Evolutionary conservation across 1,140 invertebrate species (phyloP).

Genomic region (Bombus ignitus): DNA sequence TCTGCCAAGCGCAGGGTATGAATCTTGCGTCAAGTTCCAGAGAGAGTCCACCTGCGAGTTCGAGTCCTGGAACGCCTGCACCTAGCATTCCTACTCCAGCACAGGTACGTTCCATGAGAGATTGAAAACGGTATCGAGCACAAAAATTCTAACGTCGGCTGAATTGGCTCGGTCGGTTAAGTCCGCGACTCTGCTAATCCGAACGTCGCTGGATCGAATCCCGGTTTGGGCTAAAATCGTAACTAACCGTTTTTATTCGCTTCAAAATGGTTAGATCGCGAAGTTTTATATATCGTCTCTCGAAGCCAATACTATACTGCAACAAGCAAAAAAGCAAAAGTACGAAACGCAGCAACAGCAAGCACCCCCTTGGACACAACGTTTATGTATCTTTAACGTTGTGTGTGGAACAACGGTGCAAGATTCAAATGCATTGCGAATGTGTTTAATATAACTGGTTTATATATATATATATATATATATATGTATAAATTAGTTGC

Average conservation of each 20-base stretch:
- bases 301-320: too few relatives aligned
- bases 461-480: neutral
- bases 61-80: constrained; percentile 75
- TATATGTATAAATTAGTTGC: neutral
- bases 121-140: neutral
- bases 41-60: constrained; percentile 78
- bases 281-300: neutral
- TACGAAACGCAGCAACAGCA: too few relatives aligned
- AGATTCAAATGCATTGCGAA: neutral
- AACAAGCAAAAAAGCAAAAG: neutral
- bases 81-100: constrained; percentile 78
- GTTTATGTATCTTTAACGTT: constrained; percentile 27
- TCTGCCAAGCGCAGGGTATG: constrained; percentile 80
- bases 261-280: constrained; percentile 1
- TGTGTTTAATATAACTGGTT: neutral
- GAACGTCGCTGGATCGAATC: constrained; percentile 12
- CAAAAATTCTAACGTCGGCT: neutral
- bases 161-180: neutral
- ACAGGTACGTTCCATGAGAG: constrained; percentile 68
- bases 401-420: constrained; percentile 57
- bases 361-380: constrained; percentile 34
- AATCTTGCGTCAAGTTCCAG: constrained; percentile 79
- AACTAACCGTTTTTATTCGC: neutral
- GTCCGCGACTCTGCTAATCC: neutral
- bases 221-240: neutral